These are phyloP conservation scores for Lucilia sericata DNA, from an alignment of 1,140 invertebrate genomes.

Conservation along the genomic window DNA sequence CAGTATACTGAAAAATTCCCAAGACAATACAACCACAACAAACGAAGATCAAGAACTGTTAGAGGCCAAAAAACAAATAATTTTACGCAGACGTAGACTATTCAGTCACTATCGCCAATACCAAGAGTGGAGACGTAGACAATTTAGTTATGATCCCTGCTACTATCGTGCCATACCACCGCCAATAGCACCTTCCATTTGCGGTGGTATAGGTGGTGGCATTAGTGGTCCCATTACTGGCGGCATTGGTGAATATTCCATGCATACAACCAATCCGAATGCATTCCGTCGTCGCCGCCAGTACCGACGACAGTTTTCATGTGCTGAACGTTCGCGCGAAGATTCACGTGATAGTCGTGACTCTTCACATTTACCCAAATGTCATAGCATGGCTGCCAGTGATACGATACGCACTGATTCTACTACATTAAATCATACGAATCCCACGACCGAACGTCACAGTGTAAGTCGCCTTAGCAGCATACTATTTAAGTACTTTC, in stretches of 20 bases:
- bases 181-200: conserved; percentile 47
- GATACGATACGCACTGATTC: conserved; percentile 63
- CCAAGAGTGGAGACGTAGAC: conserved; percentile 65
- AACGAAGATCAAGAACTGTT: conserved; percentile 62
- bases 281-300: conserved; percentile 61
- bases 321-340: conserved; percentile 63
- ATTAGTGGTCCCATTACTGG: conserved; percentile 28
- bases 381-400: conserved; percentile 62
- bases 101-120: conserved; percentile 66
- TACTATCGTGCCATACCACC: conserved; percentile 65
- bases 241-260: conserved; percentile 24
- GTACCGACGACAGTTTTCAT: conserved; percentile 64
- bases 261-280: conserved; percentile 13
- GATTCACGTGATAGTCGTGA: conserved; percentile 55
- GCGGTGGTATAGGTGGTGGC: conserved; percentile 42
- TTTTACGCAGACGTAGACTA: conserved; percentile 61
- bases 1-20: conserved; percentile 64
- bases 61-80: conserved; percentile 65
- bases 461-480: conserved; percentile 58
- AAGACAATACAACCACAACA: conserved; percentile 55
- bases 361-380: conserved; percentile 53
- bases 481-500: not conserved
- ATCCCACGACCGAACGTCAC: conserved; percentile 58
- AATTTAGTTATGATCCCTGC: conserved; percentile 66
- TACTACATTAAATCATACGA: conserved; percentile 61